Evolutionary conservation across 1,140 invertebrate species (phyloP), one percentile per base, ranked within the genome.

Genomic region (Mycetomoellerius zeteki): DNA sequence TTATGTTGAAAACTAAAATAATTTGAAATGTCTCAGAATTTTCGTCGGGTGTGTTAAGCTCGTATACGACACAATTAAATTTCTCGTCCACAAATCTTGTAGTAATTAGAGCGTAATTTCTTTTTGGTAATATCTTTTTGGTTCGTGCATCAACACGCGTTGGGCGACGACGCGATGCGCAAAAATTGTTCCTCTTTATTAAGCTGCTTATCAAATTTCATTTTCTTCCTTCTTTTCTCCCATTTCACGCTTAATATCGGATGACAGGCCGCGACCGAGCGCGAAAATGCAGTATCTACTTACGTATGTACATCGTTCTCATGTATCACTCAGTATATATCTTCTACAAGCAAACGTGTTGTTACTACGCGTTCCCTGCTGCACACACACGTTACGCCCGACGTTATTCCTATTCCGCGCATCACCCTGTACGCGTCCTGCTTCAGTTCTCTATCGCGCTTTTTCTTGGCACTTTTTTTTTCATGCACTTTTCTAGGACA

Each of bases 101-200:
- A 30, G 81, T 16, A 12, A 12, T 81, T 50, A 24, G 27, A 21
- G 19, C 16, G 19, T 16, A 76, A 73, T 4, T 76, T 43, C 37
- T 43, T 43, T 43, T 2, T 50, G 56, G 43, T 37, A 47, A 43
- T 77, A 54, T 64, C 47, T 84, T 60, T 19, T n/a, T 37, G 52
- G 37, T 30, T 54, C 21, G 14, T 72, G 12, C 16, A 60, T 4
- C 30, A 43, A 47, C 54, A 12, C 19, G 12, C 7, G 78, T 7
- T 50, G 54, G 73, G 72, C 60, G 58, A 43, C 60, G 77, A 72
- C 69, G 54, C 60, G 77, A 71, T 62, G 30, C 10, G 33, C 24
- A 43, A 65, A 50, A 60, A 67, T 52, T 54, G 76, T 86, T 89
- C 84, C 52, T 89, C 81, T 87, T 90, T 75, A 90, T 87, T 86